phyloP scores from a whole-genome alignment of 2,113 vertebrate genomes.

The Helogale parvula region DNA sequence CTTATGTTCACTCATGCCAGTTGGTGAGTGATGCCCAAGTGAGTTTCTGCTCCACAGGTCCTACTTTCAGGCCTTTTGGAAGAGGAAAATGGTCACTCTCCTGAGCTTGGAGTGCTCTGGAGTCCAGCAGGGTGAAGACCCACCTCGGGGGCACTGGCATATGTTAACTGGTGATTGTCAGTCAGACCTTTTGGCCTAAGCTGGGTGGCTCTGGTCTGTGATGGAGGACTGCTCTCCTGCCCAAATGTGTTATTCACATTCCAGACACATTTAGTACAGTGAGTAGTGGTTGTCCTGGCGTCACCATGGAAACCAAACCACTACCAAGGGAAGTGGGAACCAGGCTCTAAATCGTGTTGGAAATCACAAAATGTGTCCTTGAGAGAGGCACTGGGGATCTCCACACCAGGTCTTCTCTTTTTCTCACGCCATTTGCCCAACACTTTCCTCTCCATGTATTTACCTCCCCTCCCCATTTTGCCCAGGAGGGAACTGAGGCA shows the following conservation, averaged over 20 bases:
- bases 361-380: neutral
- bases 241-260: neutral
- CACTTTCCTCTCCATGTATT: neutral
- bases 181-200: neutral
- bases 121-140: neutral
- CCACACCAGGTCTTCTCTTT: neutral
- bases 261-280: neutral
- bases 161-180: neutral
- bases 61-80: neutral
- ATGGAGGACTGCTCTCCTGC: neutral
- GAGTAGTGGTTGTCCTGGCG: neutral
- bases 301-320: constrained; percentile 61
- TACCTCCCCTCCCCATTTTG: neutral
- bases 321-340: neutral
- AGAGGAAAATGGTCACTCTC: neutral
- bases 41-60: neutral
- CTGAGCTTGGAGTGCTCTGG: neutral
- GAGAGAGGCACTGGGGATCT: neutral
- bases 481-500: neutral
- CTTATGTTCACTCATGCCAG: neutral
- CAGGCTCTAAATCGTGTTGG: neutral
- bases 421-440: neutral
- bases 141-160: too few relatives aligned
- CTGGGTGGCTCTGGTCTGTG: neutral
- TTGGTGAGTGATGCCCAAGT: neutral